These are phyloP conservation scores for Diploscapter pachys DNA, from an alignment of 1,140 invertebrate species.

Conservation along the genomic window DNA sequence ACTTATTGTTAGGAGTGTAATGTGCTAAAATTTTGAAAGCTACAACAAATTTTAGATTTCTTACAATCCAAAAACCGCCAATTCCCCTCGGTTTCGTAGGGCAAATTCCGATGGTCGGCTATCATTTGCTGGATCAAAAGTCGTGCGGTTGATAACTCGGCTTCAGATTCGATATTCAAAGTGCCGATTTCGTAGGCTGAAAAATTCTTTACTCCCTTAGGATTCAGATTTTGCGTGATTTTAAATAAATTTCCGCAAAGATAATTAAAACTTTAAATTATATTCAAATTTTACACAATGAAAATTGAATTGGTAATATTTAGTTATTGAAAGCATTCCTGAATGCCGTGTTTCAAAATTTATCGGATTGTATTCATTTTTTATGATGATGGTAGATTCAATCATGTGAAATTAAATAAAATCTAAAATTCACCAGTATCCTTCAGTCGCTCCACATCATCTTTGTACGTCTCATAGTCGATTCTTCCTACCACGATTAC, in stretches of 20 bases:
- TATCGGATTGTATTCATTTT: no score
- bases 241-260: not conserved
- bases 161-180: slow-evolving; percentile 53
- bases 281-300: not conserved
- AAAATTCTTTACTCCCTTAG: not conserved
- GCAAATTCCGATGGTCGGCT: slow-evolving; percentile 48
- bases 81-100: slow-evolving; percentile 54
- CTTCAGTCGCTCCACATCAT: slow-evolving; percentile 56
- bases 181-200: slow-evolving; percentile 52
- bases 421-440: slow-evolving; percentile 45
- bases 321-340: slow-evolving; percentile 4
- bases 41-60: not conserved
- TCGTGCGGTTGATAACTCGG: slow-evolving; percentile 44
- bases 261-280: not conserved
- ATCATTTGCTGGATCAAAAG: slow-evolving; percentile 50
- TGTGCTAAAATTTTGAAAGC: no score
- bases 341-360: no score
- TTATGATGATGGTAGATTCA: no score
- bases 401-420: no score
- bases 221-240: not conserved
- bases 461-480: slow-evolving; percentile 56
- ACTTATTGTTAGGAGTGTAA: no score
- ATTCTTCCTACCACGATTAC: slow-evolving; percentile 56
- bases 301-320: slow-evolving; percentile 9
- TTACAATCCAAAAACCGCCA: slow-evolving; percentile 58